phyloP scores from a whole-genome alignment of 2,797 vertebrate species.

The Antennarius maculatus region DNA sequence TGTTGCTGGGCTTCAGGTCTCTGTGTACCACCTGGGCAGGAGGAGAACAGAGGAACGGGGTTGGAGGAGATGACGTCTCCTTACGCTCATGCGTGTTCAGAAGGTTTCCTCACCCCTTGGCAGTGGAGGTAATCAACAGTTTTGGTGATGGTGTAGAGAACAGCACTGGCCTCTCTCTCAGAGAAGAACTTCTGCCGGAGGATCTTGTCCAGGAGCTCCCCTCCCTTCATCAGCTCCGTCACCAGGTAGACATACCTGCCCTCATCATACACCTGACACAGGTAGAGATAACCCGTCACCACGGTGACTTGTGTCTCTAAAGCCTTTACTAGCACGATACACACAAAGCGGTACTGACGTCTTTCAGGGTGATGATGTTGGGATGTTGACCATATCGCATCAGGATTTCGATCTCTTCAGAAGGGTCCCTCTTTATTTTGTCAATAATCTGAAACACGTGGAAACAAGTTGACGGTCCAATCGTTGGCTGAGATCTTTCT shows the following conservation, averaged over 20 bases:
- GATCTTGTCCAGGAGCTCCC: conserved; percentile 94
- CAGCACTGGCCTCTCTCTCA: conserved; percentile 93
- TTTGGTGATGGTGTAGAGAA: conserved; percentile 94
- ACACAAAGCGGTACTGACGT: conserved; percentile 81
- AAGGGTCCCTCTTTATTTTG: conserved; percentile 96
- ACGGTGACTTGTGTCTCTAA: background rate
- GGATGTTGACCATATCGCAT: conserved; percentile 97
- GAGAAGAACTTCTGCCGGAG: conserved; percentile 97
- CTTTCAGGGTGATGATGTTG: conserved; percentile 97
- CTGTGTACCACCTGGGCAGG: conserved; percentile 90
- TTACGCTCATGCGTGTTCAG: background rate
- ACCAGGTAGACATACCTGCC: conserved; percentile 94
- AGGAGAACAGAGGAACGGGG: background rate
- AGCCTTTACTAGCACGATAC: background rate
- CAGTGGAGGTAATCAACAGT: conserved; percentile 98
- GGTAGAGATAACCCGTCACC: conserved; percentile 10
- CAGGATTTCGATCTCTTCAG: conserved; percentile 97
- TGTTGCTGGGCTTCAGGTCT: conserved; percentile 98
- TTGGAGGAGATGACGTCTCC: background rate
- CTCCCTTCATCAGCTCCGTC: conserved; percentile 97
- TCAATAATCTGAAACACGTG: conserved; percentile 89
- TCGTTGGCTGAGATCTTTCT: background rate
- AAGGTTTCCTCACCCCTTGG: conserved; percentile 88
- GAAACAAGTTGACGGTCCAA: conserved; percentile 5
- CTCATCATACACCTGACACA: conserved; percentile 91